Conservation (phyloP, 53 echinoderm and acorn worm genomes). For the Stichopus horrens region DNA sequence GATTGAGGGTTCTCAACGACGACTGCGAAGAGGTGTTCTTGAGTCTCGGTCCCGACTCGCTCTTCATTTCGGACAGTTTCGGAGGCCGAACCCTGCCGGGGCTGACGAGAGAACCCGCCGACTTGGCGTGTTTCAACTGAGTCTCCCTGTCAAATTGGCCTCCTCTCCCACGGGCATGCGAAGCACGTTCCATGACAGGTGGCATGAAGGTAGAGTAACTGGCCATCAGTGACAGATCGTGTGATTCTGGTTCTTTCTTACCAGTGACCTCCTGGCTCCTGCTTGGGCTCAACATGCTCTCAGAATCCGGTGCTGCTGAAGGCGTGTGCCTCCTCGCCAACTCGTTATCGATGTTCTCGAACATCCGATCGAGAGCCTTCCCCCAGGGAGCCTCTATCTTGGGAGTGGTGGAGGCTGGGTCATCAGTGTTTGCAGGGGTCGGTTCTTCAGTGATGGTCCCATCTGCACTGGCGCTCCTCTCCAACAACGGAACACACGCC, state of each 20-base stretch:
- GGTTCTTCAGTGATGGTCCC: neutral
- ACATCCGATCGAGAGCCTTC: conserved; percentile 81
- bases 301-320: conserved; percentile 1
- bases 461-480: conserved; percentile 55
- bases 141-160: conserved; percentile 41
- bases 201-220: conserved; percentile 92
- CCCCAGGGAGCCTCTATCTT: conserved; percentile 45
- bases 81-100: conserved; percentile 49
- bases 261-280: conserved; percentile 56
- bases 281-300: conserved; percentile 51
- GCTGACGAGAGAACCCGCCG: conserved; percentile 60
- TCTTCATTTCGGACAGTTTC: conserved; percentile 53
- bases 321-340: conserved; percentile 61
- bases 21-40: conserved; percentile 49
- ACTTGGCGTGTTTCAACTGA: conserved; percentile 64
- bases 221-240: conserved; percentile 87
- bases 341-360: conserved; percentile 83
- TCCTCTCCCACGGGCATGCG: conserved; percentile 45
- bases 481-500: conserved; percentile 39
- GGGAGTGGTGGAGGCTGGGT: conserved; percentile 46
- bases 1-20: conserved; percentile 73
- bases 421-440: neutral
- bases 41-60: conserved; percentile 51
- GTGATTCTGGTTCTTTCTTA: conserved; percentile 76
- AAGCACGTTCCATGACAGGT: conserved; percentile 68